Evolutionary conservation across 2,113 vertebrate genomes (phyloP), one percentile per base, ranked within the genome.

Genomic region (Polypterus bichir): DNA sequence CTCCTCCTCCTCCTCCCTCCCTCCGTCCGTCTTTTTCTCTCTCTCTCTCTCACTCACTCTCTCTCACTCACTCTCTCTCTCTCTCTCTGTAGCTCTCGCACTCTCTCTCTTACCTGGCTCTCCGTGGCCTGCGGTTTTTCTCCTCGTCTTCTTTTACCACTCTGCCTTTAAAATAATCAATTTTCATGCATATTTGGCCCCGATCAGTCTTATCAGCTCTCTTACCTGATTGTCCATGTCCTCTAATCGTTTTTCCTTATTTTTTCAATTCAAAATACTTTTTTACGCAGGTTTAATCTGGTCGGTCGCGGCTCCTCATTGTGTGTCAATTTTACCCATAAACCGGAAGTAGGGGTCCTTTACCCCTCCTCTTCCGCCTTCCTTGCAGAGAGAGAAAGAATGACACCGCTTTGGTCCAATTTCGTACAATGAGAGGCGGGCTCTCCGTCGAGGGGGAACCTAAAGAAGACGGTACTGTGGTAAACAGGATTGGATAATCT

Each of bases 191-290:
- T 60, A 68, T 62, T 44, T 62, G 51, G 6, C 61, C 59, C 49
- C 49, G 9, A 9, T 47, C 60, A 49, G 55, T 54, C 53, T 52
- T 57, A 27, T 49, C 44, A 60, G 9, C 7, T 48, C 62, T 59
- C 46, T 73, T 90, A 91, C 92, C 91, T 92, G 89, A 81, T 91
- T 92, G 82, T 93, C 90, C 91, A 91, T 93, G 85, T 82, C 66
- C 71, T 82, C 78, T 65, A 75, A 76, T 27, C 77, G 71, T 77
- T 77, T 72, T 74, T 74, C 77, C 73, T 77, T 74, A 73, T 79
- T 77, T 71, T 81, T 79, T 84, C 78, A 85, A 85, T 86, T 85
- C 85, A 88, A 82, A 83, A 27, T 27, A 27, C 27, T 27, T 27
- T 27, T 27, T 27, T 27, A 27, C 27, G 83, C 80, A 79, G 80